Percentiles rank a stretch among this genome's conserved stretches.
These are phyloP conservation scores for Rhynchopsitta pachyrhyncha DNA, from an alignment of 2,113 vertebrate species.

Conservation along the genomic window DNA sequence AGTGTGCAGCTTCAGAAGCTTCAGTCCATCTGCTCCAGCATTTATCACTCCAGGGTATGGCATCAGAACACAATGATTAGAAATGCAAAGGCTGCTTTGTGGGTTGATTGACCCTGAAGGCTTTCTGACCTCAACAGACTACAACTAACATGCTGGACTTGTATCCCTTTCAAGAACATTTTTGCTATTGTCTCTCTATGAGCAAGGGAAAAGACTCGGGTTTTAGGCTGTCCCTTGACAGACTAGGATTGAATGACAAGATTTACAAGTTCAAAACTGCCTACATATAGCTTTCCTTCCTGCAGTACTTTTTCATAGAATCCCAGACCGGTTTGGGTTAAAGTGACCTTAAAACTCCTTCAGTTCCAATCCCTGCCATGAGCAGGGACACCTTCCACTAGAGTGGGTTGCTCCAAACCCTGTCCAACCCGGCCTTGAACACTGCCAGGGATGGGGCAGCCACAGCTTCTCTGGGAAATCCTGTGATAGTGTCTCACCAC, in stretches of 20 bases:
- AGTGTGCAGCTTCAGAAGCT: background rate
- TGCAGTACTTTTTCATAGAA: background rate
- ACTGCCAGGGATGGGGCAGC: background rate
- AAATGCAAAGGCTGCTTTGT: background rate
- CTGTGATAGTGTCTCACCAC: background rate
- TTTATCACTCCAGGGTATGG: background rate
- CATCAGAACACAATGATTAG: background rate
- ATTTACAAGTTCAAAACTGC: background rate
- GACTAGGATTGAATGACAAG: background rate
- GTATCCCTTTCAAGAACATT: background rate
- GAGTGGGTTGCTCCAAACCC: background rate
- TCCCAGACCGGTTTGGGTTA: background rate
- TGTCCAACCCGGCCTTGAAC: background rate
- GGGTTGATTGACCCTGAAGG: background rate
- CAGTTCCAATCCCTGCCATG: background rate
- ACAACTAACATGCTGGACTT: background rate
- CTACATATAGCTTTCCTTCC: background rate
- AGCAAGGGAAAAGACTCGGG: background rate
- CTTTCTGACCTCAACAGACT: background rate
- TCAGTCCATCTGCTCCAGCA: background rate
- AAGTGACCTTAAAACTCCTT: background rate
- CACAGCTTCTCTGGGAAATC: background rate
- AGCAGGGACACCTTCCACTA: background rate
- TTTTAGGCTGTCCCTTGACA: background rate
- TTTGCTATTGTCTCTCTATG: background rate